phyloP scores from a whole-genome alignment of 1,140 invertebrate genomes.

The Hormaphis cornu region DNA sequence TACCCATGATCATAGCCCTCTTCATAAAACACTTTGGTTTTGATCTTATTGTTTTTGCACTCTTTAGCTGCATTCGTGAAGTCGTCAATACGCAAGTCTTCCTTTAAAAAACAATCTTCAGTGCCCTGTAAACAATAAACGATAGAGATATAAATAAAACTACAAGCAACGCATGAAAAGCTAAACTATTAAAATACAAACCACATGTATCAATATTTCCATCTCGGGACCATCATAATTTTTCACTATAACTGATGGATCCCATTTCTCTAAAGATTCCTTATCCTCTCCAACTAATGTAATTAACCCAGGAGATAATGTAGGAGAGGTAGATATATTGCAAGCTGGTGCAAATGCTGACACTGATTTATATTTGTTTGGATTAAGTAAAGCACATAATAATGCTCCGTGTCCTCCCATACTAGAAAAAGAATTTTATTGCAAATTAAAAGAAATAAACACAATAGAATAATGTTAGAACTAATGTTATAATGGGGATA shows the following conservation, averaged over 20 bases:
- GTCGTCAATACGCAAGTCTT: constrained; percentile 78
- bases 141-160: neutral
- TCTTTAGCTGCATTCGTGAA: constrained; percentile 54
- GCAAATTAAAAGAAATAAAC: too few species aligned
- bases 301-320: constrained; percentile 59
- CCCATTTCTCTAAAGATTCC: constrained; percentile 71
- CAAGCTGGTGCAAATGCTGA: constrained; percentile 96
- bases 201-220: constrained; percentile 85
- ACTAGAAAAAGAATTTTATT: too few species aligned
- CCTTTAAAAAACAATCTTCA: constrained; percentile 69
- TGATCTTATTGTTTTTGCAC: constrained; percentile 56
- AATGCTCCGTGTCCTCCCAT: constrained; percentile 97
- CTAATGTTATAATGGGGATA: constrained; percentile 15
- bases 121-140: constrained; percentile 54
- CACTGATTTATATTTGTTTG: constrained; percentile 76
- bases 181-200: constrained; percentile 41
- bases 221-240: constrained; percentile 75
- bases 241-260: constrained; percentile 74
- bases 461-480: constrained; percentile 33
- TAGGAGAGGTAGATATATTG: constrained; percentile 67
- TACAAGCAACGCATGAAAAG: neutral
- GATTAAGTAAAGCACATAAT: constrained; percentile 84
- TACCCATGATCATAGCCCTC: constrained; percentile 86
- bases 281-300: constrained; percentile 68
- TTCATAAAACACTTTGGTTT: constrained; percentile 50